These are phyloP conservation scores for Deilephila porcellus DNA, from an alignment of 2,888 invertebrate species.

Conservation along the genomic window DNA sequence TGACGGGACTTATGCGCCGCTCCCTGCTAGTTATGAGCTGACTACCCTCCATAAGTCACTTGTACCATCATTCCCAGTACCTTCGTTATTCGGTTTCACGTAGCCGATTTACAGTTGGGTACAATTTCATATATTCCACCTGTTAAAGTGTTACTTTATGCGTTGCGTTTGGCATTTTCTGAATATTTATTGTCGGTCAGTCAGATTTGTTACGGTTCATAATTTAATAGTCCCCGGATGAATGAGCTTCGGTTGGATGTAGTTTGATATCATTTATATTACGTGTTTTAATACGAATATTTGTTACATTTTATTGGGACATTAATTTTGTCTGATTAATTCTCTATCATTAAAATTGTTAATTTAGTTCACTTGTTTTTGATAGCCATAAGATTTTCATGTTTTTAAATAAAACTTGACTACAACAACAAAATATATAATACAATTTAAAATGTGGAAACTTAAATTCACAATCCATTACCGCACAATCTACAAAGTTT, in stretches of 20 bases:
- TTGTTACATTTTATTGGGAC: neutral
- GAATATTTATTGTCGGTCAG: slow-evolving; percentile 18
- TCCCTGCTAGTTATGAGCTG: slow-evolving; percentile 76
- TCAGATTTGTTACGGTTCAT: slow-evolving; percentile 21
- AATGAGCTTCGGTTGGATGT: slow-evolving; percentile 1
- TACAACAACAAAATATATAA: neutral
- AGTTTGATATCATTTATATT: neutral
- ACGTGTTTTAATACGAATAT: neutral
- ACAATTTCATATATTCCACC: slow-evolving; percentile 25
- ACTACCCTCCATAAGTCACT: slow-evolving; percentile 69
- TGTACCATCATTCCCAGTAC: slow-evolving; percentile 66
- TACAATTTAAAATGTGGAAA: neutral
- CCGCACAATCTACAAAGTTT: neutral
- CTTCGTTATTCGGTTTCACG: slow-evolving; percentile 49
- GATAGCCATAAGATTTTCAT: too few relatives aligned
- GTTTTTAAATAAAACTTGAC: neutral
- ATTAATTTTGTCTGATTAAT: neutral
- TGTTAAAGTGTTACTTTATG: slow-evolving; percentile 21
- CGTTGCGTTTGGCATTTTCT: slow-evolving; percentile 24
- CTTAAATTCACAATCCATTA: slow-evolving; percentile 11
- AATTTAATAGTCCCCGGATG: slow-evolving; percentile 24
- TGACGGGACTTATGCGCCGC: slow-evolving; percentile 75
- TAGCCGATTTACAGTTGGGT: slow-evolving; percentile 24
- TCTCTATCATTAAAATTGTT: neutral
- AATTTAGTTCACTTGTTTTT: too few relatives aligned